Percentiles rank a stretch among this genome's conserved stretches.
Evolutionary conservation across 2,888 invertebrate species (phyloP).

Genomic region (Polyommatus icarus): DNA sequence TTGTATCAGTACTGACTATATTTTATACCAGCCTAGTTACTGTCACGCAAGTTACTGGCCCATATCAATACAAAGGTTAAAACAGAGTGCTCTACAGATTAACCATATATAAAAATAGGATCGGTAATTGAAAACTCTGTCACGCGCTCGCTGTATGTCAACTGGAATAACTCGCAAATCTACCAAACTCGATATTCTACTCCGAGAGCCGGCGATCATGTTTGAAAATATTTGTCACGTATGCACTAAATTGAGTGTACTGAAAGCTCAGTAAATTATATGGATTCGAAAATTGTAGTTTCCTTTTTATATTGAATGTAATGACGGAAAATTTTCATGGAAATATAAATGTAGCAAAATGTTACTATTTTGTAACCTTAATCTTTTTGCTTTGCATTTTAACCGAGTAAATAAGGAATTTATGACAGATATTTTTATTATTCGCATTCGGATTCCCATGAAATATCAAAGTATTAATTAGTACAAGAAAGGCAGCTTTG

Average conservation of each 20-base stretch:
- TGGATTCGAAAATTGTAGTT: neutral
- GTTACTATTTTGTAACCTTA: too few species aligned
- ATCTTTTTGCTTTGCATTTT: too few species aligned
- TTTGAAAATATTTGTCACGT: constrained; percentile 26
- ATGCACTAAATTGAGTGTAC: constrained; percentile 15
- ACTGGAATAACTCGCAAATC: constrained; percentile 52
- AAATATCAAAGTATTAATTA: too few species aligned
- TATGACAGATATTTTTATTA: too few species aligned
- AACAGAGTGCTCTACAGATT: constrained; percentile 60
- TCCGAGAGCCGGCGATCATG: constrained; percentile 21
- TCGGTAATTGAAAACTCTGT: constrained; percentile 60
- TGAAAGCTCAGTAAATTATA: constrained; percentile 13
- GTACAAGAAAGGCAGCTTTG: too few species aligned
- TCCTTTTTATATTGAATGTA: neutral
- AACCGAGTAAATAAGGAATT: too few species aligned
- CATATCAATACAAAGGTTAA: constrained; percentile 45
- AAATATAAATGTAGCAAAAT: neutral
- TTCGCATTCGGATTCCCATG: too few species aligned
- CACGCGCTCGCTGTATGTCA: constrained; percentile 56
- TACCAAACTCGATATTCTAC: constrained; percentile 45
- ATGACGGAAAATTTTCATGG: neutral
- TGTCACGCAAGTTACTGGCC: neutral
- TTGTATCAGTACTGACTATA: too few species aligned
- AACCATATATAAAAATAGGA: constrained; percentile 48
- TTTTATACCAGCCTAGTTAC: too few species aligned